These are phyloP conservation scores for Drosophila formosana DNA, from an alignment of 2,888 invertebrate genomes.

Conservation along the genomic window DNA sequence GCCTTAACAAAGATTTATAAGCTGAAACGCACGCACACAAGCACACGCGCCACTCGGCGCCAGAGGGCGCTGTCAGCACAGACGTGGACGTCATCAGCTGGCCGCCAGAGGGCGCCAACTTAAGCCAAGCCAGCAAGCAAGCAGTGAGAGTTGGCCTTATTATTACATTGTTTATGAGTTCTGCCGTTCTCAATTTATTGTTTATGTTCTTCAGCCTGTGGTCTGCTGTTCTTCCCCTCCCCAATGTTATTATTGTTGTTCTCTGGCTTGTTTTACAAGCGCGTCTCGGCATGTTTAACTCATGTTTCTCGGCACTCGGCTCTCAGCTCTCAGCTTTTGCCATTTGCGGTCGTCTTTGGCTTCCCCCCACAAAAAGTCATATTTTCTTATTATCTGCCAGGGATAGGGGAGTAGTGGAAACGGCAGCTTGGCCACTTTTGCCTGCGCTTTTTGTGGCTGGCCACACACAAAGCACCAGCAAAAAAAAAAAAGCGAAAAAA, in stretches of 20 bases:
- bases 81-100: constrained; percentile 3
- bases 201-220: constrained; percentile 45
- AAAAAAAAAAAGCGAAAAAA: constrained; percentile 18
- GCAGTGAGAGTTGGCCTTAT: constrained; percentile 65
- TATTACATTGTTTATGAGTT: constrained; percentile 77
- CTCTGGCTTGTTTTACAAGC: constrained; percentile 71
- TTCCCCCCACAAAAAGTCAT: constrained; percentile 61
- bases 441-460: constrained; percentile 66
- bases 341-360: constrained; percentile 65
- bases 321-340: constrained; percentile 43
- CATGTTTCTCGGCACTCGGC: constrained; percentile 54
- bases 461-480: constrained; percentile 43
- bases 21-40: constrained; percentile 32
- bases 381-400: constrained; percentile 76
- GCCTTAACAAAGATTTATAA: constrained; percentile 77
- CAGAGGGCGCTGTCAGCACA: constrained; percentile 38
- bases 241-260: constrained; percentile 35
- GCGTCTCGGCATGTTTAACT: constrained; percentile 75
- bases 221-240: constrained; percentile 13
- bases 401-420: neutral
- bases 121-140: constrained; percentile 40
- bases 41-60: constrained; percentile 15
- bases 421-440: constrained; percentile 45
- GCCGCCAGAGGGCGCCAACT: constrained; percentile 56
- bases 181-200: constrained; percentile 68